phyloP scores from a whole-genome alignment of 1,140 invertebrate species.

The Ooceraea biroi region DNA sequence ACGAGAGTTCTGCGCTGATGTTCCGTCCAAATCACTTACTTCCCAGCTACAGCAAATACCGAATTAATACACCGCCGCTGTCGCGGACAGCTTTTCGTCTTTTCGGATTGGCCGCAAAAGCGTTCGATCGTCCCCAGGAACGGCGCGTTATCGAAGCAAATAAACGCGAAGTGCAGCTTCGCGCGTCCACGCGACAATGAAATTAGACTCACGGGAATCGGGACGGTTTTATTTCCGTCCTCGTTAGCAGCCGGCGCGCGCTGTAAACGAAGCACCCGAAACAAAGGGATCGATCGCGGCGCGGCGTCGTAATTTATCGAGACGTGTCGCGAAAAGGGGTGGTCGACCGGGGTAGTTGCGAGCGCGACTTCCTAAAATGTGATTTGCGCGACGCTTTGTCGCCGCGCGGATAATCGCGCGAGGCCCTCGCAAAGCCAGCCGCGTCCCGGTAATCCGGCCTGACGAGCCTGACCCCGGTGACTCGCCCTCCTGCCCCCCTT shows the following conservation, averaged over 20 bases:
- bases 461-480: conserved; percentile 43
- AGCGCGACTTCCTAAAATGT: conserved; percentile 41
- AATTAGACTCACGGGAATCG: conserved; percentile 50
- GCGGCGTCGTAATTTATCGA: conserved; percentile 45
- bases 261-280: conserved; percentile 47
- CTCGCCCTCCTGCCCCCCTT: background rate
- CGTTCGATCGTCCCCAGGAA: conserved; percentile 13
- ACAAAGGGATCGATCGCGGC: conserved; percentile 48
- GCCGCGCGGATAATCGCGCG: conserved; percentile 34
- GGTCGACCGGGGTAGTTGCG: conserved; percentile 31
- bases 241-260: conserved; percentile 39
- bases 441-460: conserved; percentile 37
- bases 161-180: conserved; percentile 56
- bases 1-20: background rate
- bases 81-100: conserved; percentile 28
- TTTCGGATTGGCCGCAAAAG: conserved; percentile 32
- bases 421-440: conserved; percentile 30
- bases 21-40: background rate
- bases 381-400: conserved; percentile 55
- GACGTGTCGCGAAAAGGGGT: background rate
- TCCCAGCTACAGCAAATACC: background rate
- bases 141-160: conserved; percentile 42
- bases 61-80: conserved; percentile 23
- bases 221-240: conserved; percentile 48
- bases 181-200: conserved; percentile 45